A percentile compares a stretch with the other conserved stretches of the same genome.
Evolutionary conservation across 2,113 vertebrate genomes (phyloP).

Genomic region (Rhadina sibilatrix): DNA sequence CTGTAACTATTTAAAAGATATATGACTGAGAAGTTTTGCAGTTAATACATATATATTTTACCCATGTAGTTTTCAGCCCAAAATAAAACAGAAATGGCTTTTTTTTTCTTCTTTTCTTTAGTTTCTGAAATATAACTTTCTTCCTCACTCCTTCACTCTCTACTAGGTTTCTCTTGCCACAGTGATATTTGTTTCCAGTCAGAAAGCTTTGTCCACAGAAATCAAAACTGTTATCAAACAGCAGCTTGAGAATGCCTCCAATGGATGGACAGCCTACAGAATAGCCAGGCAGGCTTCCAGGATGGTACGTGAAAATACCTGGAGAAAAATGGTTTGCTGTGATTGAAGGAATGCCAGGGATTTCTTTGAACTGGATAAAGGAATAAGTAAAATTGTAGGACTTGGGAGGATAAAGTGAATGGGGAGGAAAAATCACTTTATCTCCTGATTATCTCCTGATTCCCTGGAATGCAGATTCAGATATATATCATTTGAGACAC

Average conservation of each 20-base stretch:
- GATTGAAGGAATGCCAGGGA: neutral
- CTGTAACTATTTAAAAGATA: neutral
- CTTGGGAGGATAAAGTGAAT: neutral
- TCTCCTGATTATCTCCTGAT: neutral
- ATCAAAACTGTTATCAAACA: constrained; percentile 92
- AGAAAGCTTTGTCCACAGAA: constrained; percentile 89
- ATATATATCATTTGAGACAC: neutral
- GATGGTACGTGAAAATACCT: constrained; percentile 78
- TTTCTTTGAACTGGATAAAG: neutral
- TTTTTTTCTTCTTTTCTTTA: neutral
- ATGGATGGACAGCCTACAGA: constrained; percentile 96
- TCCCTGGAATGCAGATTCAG: neutral
- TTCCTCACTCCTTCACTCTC: neutral
- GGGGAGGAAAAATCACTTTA: neutral
- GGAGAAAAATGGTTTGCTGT: neutral
- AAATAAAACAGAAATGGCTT: neutral
- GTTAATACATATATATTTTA: neutral
- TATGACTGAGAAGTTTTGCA: neutral
- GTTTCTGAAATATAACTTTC: neutral
- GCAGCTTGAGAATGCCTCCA: constrained; percentile 91
- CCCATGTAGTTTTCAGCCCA: neutral
- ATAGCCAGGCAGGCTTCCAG: constrained; percentile 97
- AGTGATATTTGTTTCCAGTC: constrained; percentile 96
- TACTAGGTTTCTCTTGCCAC: constrained; percentile 92
- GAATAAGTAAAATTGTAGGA: neutral